Base-by-base conservation (phyloP, 1,140 invertebrate genomes). In the Galendromus occidentalis region DNA sequence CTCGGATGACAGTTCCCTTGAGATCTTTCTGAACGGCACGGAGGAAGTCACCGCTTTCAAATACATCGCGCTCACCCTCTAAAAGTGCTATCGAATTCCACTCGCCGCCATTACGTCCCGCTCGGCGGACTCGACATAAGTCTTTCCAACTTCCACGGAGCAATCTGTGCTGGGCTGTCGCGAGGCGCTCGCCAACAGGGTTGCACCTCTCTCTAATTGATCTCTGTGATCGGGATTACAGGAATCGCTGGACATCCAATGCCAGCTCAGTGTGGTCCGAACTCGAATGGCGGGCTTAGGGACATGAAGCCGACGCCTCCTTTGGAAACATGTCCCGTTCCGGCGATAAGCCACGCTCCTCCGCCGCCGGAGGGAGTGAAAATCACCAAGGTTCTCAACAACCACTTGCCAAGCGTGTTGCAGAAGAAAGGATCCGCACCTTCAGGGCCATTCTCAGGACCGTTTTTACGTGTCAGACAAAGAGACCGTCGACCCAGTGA, bases 301-400 rank as follows among this genome's bases (percentile, higher is more conserved):
- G 51, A 59, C 25, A 25, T 59, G 25, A 59, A 59, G 20, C 51
- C 25, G 12, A 25, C 33, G 14, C 51, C 51, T 25, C 51, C 51
- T 9, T 25, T 59, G 14, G 51, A 59, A 59, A 59, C 51, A 9
- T 59, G 51, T 59, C 51, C 51, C 25, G 51, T 59, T 5, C 51
- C 51, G 20, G 51, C 51, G 14, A 59, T 59, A 25, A 59, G 51
- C 33, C 51, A 59, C 33, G 51, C 51, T 33, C 51, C 51, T 25
- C 65, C 66, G 41, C 39, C 42, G 25, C 29, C 42, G 17, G 28
- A 42, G 12, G 33, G 42, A 39, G 20, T 44, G 63, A 67, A 63
- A 42, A 64, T 64, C 30, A 67, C 51, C 51, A 67, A 63, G 42
- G 51, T 59, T 14, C 33, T 59, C 25, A 59, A 67, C 51, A 44